Conservation (phyloP, 2,113 vertebrate species). For the Eulemur rufifrons region DNA sequence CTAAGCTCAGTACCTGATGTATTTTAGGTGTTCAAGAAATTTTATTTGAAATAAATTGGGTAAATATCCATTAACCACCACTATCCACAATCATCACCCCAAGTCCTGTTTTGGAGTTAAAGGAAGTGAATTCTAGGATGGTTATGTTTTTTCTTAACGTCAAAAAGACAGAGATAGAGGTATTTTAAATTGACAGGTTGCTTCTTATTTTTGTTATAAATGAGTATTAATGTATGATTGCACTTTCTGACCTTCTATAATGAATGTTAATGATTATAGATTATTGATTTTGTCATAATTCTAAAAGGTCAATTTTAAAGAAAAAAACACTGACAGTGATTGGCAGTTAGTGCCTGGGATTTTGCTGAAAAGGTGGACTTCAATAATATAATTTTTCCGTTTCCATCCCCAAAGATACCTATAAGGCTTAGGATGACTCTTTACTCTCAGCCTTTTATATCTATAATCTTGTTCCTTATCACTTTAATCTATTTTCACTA, state of each 20-base stretch:
- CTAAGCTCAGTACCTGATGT: neutral
- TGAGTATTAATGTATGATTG: neutral
- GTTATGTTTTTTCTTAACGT: neutral
- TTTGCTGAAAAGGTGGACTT: neutral
- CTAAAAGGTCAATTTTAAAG: neutral
- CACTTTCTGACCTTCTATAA: neutral
- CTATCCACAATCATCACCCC: neutral
- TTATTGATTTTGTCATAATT: neutral
- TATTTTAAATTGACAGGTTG: neutral
- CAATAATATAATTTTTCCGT: neutral
- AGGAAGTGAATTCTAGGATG: neutral
- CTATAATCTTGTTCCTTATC: neutral
- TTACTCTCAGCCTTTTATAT: neutral
- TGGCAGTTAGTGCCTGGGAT: neutral
- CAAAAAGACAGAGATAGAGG: neutral
- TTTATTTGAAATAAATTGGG: neutral
- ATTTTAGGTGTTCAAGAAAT: neutral
- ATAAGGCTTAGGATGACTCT: neutral
- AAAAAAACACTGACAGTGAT: neutral
- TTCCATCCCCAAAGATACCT: neutral
- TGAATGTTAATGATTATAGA: neutral
- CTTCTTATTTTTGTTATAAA: neutral
- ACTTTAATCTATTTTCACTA: neutral
- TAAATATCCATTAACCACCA: neutral
- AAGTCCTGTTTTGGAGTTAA: neutral